phyloP scores from a whole-genome alignment of 2,113 vertebrate genomes.

The Circaetus cinerascens region DNA sequence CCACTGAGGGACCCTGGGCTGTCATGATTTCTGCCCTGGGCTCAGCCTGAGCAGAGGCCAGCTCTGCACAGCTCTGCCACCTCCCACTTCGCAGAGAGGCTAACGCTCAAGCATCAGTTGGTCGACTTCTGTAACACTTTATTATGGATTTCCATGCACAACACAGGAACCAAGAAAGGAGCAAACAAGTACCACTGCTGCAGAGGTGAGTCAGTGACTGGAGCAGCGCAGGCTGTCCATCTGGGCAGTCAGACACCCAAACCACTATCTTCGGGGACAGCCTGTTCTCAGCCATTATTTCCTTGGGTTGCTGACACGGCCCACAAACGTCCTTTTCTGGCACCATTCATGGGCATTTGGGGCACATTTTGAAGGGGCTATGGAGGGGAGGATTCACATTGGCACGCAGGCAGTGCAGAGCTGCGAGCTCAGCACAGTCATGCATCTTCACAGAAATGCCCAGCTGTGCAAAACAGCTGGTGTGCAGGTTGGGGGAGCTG shows the following conservation, averaged over 20 bases:
- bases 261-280: background rate
- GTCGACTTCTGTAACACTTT: background rate
- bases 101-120: rapidly evolving
- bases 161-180: background rate
- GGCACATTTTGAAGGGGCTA: background rate
- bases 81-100: background rate
- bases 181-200: background rate
- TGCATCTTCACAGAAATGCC: background rate
- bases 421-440: background rate
- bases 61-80: background rate
- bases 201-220: background rate
- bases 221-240: background rate
- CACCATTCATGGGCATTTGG: background rate
- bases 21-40: background rate
- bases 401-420: rapidly evolving
- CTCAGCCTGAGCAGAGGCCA: background rate
- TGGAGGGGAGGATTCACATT: background rate
- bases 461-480: slow-evolving; percentile 21
- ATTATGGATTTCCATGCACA: background rate
- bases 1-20: background rate
- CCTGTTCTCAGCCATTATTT: background rate
- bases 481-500: background rate
- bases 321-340: background rate
- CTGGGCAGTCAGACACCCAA: background rate
- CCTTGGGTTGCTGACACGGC: background rate